phyloP scores from a whole-genome alignment of 2,888 invertebrate species.

The Lithosia quadra region DNA sequence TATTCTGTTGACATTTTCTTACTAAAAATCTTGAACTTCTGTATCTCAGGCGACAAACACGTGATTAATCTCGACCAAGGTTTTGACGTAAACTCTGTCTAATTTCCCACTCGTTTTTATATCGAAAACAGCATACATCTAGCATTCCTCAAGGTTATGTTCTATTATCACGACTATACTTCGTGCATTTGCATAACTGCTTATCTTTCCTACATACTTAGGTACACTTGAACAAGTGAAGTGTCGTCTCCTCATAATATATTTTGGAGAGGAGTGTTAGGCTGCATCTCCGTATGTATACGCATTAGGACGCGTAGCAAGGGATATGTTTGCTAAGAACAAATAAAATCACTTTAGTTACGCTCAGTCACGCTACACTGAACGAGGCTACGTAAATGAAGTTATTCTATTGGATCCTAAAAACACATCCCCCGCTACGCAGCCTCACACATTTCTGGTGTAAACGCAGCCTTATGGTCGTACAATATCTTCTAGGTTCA shows the following conservation, averaged over 20 bases:
- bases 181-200: constrained; percentile 1
- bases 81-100: constrained; percentile 2
- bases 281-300: too few relatives aligned
- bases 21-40: background rate
- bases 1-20: background rate
- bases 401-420: too few relatives aligned
- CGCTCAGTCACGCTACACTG: too few relatives aligned
- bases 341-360: background rate
- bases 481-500: background rate
- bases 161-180: background rate
- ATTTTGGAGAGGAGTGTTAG: background rate
- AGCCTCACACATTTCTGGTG: too few relatives aligned
- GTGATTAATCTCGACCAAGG: constrained; percentile 5
- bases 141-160: constrained; percentile 8
- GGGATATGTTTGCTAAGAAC: background rate
- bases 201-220: background rate
- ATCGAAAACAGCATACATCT: background rate
- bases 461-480: too few relatives aligned
- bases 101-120: constrained; percentile 5
- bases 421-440: too few relatives aligned
- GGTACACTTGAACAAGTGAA: too few relatives aligned
- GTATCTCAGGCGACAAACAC: background rate
- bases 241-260: background rate
- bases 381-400: too few relatives aligned
- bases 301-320: too few relatives aligned